Evolutionary conservation across 1,140 invertebrate genomes (phyloP), one percentile per base, ranked within the genome.

Genomic region (Drosophila pachea): DNA sequence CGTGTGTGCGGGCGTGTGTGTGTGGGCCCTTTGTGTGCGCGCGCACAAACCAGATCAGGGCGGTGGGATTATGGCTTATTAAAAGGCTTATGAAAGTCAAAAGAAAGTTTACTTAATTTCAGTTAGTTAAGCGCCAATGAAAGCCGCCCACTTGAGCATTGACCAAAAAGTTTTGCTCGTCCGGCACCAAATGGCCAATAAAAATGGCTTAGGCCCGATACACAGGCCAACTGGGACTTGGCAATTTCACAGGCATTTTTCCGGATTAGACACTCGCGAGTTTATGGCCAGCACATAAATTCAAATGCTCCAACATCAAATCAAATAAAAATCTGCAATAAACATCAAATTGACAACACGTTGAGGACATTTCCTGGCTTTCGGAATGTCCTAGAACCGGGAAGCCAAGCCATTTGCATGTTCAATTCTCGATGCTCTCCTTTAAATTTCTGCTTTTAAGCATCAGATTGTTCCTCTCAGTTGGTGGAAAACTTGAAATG

Each of bases 1-100:
- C 43, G 54, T 55, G 56, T 47, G 61, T 38, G 35, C 50, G 33
- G 61, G 54, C 50, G 40, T 50, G 66, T 62, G 48, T 65, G 40
- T 33, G 50, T 29, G 48, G 50, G 60, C 54, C 72, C 83, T 74
- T 82, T 64, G 71, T 63, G 69, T 47, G 50, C 61, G 61, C 61
- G 61, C 56, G 61, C 35, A 69, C 32, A 68, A 67, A 61, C 54
- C 50, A 47, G 62, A 76, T 67, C 86, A 86, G 78, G 64, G 81
- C 81, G 54, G 67, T 35, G 81, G 81, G 81, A 86, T 86, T 86
- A 81, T 86, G 74, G 74, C 77, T 86, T 86, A 86, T 86, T 86
- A 86, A 86, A 86, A 86, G 81, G 81, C 81, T 86, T 86, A 86
- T 86, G 81, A 86, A 86, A 86, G 81, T 86, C 81, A 86, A 86